Evolutionary conservation across 2,797 vertebrate genomes (phyloP), one percentile per base, ranked within the genome.

Genomic region (Cetoscarus ocellatus): DNA sequence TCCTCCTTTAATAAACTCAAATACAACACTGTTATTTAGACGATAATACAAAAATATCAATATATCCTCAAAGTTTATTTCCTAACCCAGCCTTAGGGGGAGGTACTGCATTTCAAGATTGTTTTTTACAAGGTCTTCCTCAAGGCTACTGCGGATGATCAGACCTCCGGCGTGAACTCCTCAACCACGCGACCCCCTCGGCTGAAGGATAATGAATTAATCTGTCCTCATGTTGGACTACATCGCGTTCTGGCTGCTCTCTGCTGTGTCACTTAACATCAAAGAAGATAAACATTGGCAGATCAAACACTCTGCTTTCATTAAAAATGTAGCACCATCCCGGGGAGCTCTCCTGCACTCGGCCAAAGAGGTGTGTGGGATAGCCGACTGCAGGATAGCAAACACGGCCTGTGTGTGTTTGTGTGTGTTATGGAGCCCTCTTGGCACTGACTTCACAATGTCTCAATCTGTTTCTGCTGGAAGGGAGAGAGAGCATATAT

Each of bases 281-380:
- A 84, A 80, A 83, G 82, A 76, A 72, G 86, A 86, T 81, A 87
- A 89, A 91, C 84, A 84, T 73, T 88, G 82, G 77, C 88, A 90
- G 86, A 89, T 91, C 88, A 90, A 88, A 90, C 82, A 73, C 64
- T 76, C 74, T 64, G 63, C 85, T 89, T 88, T 91, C 88, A 91
- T 92, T 90, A 87, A 88, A 89, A 86, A 88, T 87, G 83, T 64
- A 88, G 71, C 77, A 53, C 65, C 53, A 66, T 77, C 71, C 74
- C 82, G 72, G 72, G 70, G 77, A 72, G 73, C 9, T 83, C 51
- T 64, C 53, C 67, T 85, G 59, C 69, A 63, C 70, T 87, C 72
- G 83, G 80, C 80, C 85, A 77, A 77, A 80, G 81, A 83, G 79
- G 77, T 77, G 80, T 86, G 82, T 75, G 87, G 70, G 68, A 77